Conservation (phyloP, 2,888 invertebrate genomes). For the Sinopyrophorus schimmeli region DNA sequence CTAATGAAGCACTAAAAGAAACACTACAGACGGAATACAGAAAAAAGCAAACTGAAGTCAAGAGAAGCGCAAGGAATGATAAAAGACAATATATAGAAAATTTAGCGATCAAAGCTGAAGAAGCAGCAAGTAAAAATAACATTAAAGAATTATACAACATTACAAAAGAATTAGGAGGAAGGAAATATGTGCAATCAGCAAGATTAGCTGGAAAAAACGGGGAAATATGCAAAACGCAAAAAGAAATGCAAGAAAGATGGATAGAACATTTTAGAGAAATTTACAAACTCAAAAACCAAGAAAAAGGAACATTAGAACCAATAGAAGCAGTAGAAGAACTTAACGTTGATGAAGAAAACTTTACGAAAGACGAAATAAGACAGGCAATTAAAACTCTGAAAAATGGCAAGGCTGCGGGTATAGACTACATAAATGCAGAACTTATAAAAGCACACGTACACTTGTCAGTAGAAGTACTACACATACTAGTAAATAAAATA, state of each 20-base stretch:
- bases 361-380: constrained; percentile 5
- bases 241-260: constrained; percentile 7
- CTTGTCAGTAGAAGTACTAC: constrained; percentile 1
- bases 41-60: constrained; percentile 1
- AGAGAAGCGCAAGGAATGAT: constrained; percentile 5
- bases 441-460: constrained; percentile 5
- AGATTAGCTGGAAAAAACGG: constrained; percentile 4
- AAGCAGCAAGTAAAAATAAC: constrained; percentile 3
- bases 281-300: constrained; percentile 1
- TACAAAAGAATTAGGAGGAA: constrained; percentile 2
- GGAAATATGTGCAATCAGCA: constrained; percentile 4
- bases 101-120: constrained; percentile 2
- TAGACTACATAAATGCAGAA: constrained; percentile 3
- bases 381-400: constrained; percentile 1
- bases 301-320: constrained; percentile 3
- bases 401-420: background rate
- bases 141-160: constrained; percentile 3
- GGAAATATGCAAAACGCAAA: constrained; percentile 4
- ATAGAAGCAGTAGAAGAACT: constrained; percentile 1
- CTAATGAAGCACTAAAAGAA: constrained; percentile 5
- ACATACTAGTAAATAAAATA: constrained; percentile 4
- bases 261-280: too few species aligned
- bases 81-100: constrained; percentile 8
- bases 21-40: constrained; percentile 1
- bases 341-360: background rate